Conservation (phyloP, 1,140 invertebrate genomes). For the Apis mellifera region Amel_HAv3.1 CM009931.2:7069501-7070000, state of each 20-base stretch:
- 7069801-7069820: slow-evolving; percentile 76
- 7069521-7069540: neutral
- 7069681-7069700: slow-evolving; percentile 42
- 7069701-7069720: neutral
- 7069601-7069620: neutral
- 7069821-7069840: slow-evolving; percentile 81
- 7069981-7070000: neutral
- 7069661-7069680: slow-evolving; percentile 29
- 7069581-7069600: no score
- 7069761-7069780: slow-evolving; percentile 70
- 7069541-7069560: neutral
- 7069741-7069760: slow-evolving; percentile 64
- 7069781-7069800: slow-evolving; percentile 82
- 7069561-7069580: neutral
- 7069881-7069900: slow-evolving; percentile 82
- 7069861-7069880: slow-evolving; percentile 81
- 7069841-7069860: slow-evolving; percentile 82
- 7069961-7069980: slow-evolving; percentile 62
- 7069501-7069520: neutral
- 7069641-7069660: slow-evolving; percentile 65
- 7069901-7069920: slow-evolving; percentile 79
- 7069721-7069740: slow-evolving; percentile 55
- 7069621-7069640: slow-evolving; percentile 57
- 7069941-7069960: slow-evolving; percentile 81
- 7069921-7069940: slow-evolving; percentile 81